Base-by-base conservation (phyloP, 1,140 invertebrate species). In the Piezodorus guildinii region DNA sequence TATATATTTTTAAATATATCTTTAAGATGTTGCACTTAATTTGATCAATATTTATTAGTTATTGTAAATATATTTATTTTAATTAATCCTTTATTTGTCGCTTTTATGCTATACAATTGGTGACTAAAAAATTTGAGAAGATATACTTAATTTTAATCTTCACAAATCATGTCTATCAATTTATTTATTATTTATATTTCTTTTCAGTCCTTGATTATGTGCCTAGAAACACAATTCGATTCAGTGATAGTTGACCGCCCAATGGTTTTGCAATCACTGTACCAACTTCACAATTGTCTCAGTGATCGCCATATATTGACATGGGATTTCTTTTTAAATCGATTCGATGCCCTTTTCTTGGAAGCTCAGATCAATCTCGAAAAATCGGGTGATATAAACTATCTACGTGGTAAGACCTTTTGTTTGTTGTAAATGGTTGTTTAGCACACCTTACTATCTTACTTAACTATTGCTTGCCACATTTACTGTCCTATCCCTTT, bases 251-350 rank as follows among this genome's bases (percentile, higher is more conserved):
- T 94, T 43, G 97, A 99, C 74, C 81, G 97, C 39, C 93, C 95
- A 1, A 90, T 99, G 82, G 93, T 99, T 34, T 81, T 99, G n/a
- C 93, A 97, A 74, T 88, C 91, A 0, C 80, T 99, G 17, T 94
- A 95, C 76, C 91, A 98, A 72, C 79, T 99, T 2, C 90, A 95
- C 71, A 96, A 95, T 72, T 88, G 91, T 8, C 80, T 99, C 3
- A 89, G 87, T 66, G 91, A 97, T 72, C 79, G 94, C 45, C 84
- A 85, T 67, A 91, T 98, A 65, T 79, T 99, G 9, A 85, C 86
- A 1, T 99, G 96, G 96, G 94, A 98, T 64, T 99, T 99, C 78
- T 99, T 99, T 74, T 79, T 98, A 5, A 94, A 94, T 74, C 83
- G 96, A 56, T 98, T 99, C 75, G 96, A 99, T 73, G 87, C 91